These are phyloP conservation scores for Trachelus troglodyta DNA, from an alignment of 2,888 invertebrate genomes.

Conservation along the genomic window DNA sequence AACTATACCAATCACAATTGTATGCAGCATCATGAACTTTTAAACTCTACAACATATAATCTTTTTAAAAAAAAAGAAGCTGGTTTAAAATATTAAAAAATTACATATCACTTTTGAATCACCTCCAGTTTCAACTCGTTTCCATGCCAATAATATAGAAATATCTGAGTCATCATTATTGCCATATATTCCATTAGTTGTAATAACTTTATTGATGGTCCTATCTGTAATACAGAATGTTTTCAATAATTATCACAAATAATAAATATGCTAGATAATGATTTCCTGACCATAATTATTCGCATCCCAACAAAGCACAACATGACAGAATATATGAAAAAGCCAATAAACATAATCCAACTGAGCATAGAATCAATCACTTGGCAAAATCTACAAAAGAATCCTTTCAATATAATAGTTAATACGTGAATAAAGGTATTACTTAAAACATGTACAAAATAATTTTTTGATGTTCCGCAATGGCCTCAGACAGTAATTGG, in stretches of 20 bases:
- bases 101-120: neutral
- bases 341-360: slow-evolving; percentile 6
- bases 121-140: slow-evolving; percentile 10
- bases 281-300: neutral
- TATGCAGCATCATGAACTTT: no score
- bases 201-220: neutral
- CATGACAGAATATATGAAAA: slow-evolving; percentile 7
- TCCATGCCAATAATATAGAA: slow-evolving; percentile 16
- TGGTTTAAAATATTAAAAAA: no score
- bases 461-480: no score
- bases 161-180: slow-evolving; percentile 1
- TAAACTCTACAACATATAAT: no score
- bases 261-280: no score
- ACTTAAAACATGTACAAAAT: no score
- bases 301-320: neutral
- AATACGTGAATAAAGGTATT: no score
- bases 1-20: no score
- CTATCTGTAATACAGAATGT: neutral
- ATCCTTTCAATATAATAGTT: neutral
- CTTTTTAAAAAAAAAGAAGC: no score
- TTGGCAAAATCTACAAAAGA: slow-evolving; percentile 12
- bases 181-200: neutral
- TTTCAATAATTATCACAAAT: no score
- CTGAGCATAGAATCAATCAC: slow-evolving; percentile 8
- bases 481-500: no score